These are phyloP conservation scores for Stomatorhinus ivindoensis DNA, from an alignment of 2,113 vertebrate species.

Conservation along the genomic window DNA sequence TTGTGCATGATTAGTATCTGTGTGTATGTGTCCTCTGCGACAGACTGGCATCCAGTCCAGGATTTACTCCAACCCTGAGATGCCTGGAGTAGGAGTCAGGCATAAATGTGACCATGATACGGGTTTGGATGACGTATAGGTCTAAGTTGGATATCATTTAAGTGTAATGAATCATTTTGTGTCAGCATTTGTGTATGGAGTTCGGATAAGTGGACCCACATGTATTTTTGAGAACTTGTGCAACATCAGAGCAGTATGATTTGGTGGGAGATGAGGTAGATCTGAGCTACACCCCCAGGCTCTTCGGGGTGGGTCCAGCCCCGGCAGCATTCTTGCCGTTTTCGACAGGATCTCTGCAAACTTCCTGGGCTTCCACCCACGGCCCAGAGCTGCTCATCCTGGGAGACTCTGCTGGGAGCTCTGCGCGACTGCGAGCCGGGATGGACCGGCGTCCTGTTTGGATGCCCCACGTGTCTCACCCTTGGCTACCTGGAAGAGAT, in stretches of 20 bases:
- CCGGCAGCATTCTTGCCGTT: not conserved
- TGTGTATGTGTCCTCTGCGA: not conserved
- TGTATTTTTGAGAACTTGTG: not conserved
- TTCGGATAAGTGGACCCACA: not conserved
- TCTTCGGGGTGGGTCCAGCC: not conserved
- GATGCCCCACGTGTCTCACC: not conserved
- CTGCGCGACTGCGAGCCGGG: not conserved
- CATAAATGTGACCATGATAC: not conserved
- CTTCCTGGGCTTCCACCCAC: not conserved
- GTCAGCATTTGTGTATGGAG: not conserved
- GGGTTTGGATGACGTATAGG: not conserved
- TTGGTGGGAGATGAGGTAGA: not conserved
- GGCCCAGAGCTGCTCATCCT: not conserved
- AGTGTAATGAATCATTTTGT: not conserved
- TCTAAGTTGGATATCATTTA: not conserved
- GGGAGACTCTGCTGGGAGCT: not conserved
- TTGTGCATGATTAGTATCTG: not conserved
- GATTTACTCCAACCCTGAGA: not conserved
- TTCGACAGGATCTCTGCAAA: not conserved
- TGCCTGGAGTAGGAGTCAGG: not conserved
- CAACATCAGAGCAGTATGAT: not conserved
- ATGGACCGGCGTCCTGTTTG: not conserved
- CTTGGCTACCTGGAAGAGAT: not conserved
- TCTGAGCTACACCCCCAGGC: not conserved
- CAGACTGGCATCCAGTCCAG: not conserved